Evolutionary conservation across 92 coral and sea anemone genomes (phyloP), one percentile per base, ranked within the genome.

Genomic region (Epizoanthus stellaris): DNA sequence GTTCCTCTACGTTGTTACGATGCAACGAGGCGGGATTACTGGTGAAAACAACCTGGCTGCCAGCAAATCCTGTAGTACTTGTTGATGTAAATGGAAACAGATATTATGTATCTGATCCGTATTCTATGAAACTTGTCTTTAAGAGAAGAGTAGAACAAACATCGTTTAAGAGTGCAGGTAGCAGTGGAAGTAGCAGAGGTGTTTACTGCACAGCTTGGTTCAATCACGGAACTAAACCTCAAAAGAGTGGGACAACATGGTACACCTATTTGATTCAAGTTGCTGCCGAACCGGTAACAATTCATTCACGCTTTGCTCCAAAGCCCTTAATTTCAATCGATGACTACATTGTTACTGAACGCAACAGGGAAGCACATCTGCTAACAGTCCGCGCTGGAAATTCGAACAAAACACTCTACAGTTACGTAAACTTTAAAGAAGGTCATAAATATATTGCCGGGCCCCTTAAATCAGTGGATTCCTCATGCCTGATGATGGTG

Each of bases 131-230:
- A 16, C 17, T 75, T 30, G 66, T 75, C 47, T 75, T 75, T 40
- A 38, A 56, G 4, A 75, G 80, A 75, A 75, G 80, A 7, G 47
- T 75, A 2, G 36, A 56, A 13, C 80, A 75, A 15, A 75, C 12
- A 16, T 75, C 80, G 12, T 17, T 75, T 42, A 75, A 7, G 57
- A 75, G 80, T 75, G 49, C 66, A 54, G 80, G 80, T 54, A 75
- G 15, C 15, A 11, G 15, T 13, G 80, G 80, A 30, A 13, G 14
- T 1, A 56, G 49, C 66, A 54, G 47, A 11, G 80, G 80, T 4
- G 9, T 30, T 42, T 75, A 54, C 58, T 75, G 80, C 39, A 75
- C 80, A 14, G 80, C 80, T 54, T 75, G 80, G 80, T 53, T 75
- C 16, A 47, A 75, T 20, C 80, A 75, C 42, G 66, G 80, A 3